Base-by-base conservation (phyloP, 2,797 vertebrate genomes). In the Sebastes wilsoni region DNA sequence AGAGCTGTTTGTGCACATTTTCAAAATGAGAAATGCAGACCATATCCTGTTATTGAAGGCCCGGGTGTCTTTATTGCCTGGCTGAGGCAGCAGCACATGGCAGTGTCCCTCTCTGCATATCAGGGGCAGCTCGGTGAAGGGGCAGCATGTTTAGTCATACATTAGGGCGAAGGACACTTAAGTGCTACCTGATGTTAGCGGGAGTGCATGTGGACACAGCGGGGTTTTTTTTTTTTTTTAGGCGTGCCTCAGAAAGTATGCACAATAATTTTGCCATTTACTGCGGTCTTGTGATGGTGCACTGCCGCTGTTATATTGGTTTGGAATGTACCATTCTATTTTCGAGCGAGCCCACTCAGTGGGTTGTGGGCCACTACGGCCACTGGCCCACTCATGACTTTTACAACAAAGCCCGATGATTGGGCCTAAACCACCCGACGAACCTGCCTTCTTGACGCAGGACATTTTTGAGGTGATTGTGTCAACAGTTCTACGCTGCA, bases 271-370 rank as follows among this genome's bases (percentile, higher is more conserved):
- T 95, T 89, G 88, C 93, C 94, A 95, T 96, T 95, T 96, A 93
- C 94, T 96, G 96, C 91, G 96, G 96, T 95, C 91, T 92, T 90
- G 92, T 92, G 95, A 95, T 95, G 94, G 93, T 94, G 94, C 88
- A 79, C 88, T 93, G 94, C 93, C 88, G 94, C 94, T 96, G 94
- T 95, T 96, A 95, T 96, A 95, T 94, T 93, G 94, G 94, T 95
- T 92, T 94, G 95, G 95, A 96, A 96, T 96, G 95, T 95, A 95
- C 94, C 86, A 82, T 92, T 95, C 96, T 96, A 96, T 96, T 96
- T 96, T 82, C 4, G 93, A 87, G 85, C 28, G 68, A 85, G 88
- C 91, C 92, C 89, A 91, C 92, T 94, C 93, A 79, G 88, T 92
- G 94, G 94, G 92, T 93, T 94, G 91, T 93, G 91, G 92, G 91